Evolutionary conservation across 30 jellyfish, hydroid and myxozoan species (phyloP), one percentile per base, ranked within the genome.

Genomic region (Nemopilema nomurai): DNA sequence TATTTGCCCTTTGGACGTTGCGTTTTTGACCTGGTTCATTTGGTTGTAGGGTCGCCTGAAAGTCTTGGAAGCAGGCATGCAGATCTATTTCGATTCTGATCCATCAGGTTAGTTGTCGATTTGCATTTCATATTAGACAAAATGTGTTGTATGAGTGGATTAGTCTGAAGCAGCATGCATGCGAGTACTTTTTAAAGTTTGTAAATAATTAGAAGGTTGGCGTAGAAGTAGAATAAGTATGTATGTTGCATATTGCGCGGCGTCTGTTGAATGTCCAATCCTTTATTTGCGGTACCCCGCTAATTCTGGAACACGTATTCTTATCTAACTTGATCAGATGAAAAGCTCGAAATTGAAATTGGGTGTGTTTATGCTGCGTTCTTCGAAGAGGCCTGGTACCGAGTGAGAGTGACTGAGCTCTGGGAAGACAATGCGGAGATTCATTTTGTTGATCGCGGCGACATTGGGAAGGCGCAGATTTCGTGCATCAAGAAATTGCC

Each of bases 381-480:
- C 41, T 70, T 22, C 62, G 97, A 83, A 63, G 96, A 89, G 24
- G 70, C 89, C 51, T 88, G 97, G 97, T 73, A 83, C 69, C 96
- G 98, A 28, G 97, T 57, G 8, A 74, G 65, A 57, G 83, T 93
- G 9, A 62, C 87, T 20, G 91, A 82, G 24, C 67, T 84, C 50
- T 67, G 67, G 18, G 94, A 68, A 1, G 94, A 79, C 51, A 94
- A 88, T 18, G 87, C 62, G 29, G 83, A 73, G 50, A 80, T 91
- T 17, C 71, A 65, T 29, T 86, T 93, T 29, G 85, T 87, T 23
- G 98, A 93, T 76, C 88, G 87, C 49, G 98, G 98, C 17, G 91
- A 88, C 66, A 74, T 67, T 32, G 86, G 86, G 0, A 79, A 51
- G 31, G 90, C 75, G 23, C 27, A 87, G 24, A 31, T 23, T 27